A percentile compares a stretch with the other conserved stretches of the same genome.
Conservation (phyloP, 2,888 invertebrate genomes). For the Ptychoptera albimana region DNA sequence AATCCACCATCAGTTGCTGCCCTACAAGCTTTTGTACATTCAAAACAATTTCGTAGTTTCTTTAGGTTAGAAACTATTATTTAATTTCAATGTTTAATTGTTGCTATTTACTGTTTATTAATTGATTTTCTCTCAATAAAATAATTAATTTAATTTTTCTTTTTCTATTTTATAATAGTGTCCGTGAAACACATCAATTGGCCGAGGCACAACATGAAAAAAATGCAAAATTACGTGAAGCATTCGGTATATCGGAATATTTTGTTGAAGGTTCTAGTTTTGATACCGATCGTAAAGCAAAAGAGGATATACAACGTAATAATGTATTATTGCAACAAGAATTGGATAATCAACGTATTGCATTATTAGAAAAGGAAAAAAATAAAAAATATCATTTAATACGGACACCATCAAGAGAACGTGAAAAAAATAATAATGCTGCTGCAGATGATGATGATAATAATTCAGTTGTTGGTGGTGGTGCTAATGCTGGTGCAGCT, state of each 20-base stretch:
- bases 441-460: conserved; percentile 36
- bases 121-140: too few relatives aligned
- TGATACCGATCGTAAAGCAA: conserved; percentile 55
- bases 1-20: too few relatives aligned
- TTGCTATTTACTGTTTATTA: neutral
- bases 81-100: neutral
- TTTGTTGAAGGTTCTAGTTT: conserved; percentile 90
- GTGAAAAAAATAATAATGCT: conserved; percentile 14
- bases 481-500: conserved; percentile 1
- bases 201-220: conserved; percentile 93
- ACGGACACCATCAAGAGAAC: conserved; percentile 55
- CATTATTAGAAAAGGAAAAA: conserved; percentile 20
- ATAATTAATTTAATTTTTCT: neutral
- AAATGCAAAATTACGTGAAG: conserved; percentile 81
- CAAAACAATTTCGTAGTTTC: neutral
- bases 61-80: conserved; percentile 2
- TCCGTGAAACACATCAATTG: conserved; percentile 88
- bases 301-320: conserved; percentile 33
- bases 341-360: conserved; percentile 31
- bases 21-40: too few relatives aligned
- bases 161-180: conserved; percentile 38
- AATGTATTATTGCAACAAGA: conserved; percentile 30
- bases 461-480: conserved; percentile 30
- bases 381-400: conserved; percentile 52
- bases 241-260: conserved; percentile 85